Base-by-base conservation (phyloP, 2,797 vertebrate species). In the Amblyraja radiata region DNA sequence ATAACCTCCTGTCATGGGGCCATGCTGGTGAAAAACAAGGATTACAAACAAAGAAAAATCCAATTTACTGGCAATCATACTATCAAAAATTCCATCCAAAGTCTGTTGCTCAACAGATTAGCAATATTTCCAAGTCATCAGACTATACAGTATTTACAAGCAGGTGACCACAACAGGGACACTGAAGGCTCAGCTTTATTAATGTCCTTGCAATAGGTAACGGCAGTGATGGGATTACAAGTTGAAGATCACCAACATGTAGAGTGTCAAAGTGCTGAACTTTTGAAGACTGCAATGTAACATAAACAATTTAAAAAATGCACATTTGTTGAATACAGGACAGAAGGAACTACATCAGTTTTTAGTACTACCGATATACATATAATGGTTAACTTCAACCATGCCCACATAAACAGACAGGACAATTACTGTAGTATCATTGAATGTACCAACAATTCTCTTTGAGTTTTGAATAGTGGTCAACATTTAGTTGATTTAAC, bases 1-100 rank as follows among this genome's bases (percentile, higher is more conserved):
- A 92, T 92, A 88, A 36, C n/a, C 73, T 39, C 90, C 68, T 92
- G 90, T 36, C 13, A 92, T 46, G 90, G 90, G 25, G 68, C 8
- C 23, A 92, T 58, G 71, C 90, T 76, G 90, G 71, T 76, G 71
- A 92, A 76, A 80, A 92, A 73, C 36, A 28, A 76, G 73, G 39
- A 28, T 68, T 74, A 73, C 68, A 92, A 92, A 46, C 71, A 10
- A 92, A 92, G 76, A 76, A 91, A 58, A 46, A 92, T 76, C 71
- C 90, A 92, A 92, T 92, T 92, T 92, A 76, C 90, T 92, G 71
- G 71, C 90, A 92, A 92, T 76, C 90, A 76, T 54, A 92, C 90
- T 92, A 92, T 92, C 90, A 92, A 92, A 92, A 92, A 92, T 92
- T 92, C 90, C 65, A 92, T 76, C 68, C 46, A 71, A 46, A 54